phyloP scores from a whole-genome alignment of 2,888 invertebrate genomes.

The Parnassius apollo region DNA sequence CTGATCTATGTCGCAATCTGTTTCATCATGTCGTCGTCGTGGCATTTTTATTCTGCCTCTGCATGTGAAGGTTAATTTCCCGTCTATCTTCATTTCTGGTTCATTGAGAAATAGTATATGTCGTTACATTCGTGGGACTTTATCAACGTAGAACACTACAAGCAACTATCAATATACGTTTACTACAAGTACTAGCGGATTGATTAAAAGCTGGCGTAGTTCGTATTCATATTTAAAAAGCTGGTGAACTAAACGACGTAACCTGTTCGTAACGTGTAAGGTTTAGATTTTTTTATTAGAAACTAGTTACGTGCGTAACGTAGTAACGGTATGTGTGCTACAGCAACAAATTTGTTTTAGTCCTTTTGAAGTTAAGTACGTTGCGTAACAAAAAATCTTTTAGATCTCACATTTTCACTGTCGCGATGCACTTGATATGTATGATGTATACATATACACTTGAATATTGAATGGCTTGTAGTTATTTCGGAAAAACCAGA shows the following conservation, averaged over 20 bases:
- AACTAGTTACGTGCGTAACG: not conserved
- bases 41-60: conserved; percentile 21
- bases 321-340: not conserved
- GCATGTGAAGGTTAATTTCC: conserved; percentile 56
- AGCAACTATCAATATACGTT: not conserved
- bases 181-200: conserved; percentile 6
- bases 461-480: conserved; percentile 3
- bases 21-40: conserved; percentile 26
- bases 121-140: not conserved
- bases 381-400: conserved; percentile 4
- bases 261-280: conserved; percentile 1
- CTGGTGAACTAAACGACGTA: conserved; percentile 6
- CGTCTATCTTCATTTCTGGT: conserved; percentile 30
- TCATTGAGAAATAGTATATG: conserved; percentile 14
- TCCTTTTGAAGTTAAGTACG: not conserved
- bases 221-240: conserved; percentile 1
- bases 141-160: conserved; percentile 4
- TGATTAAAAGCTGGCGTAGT: conserved; percentile 1
- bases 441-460: too few relatives aligned
- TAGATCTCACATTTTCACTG: not conserved
- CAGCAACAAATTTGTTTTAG: not conserved
- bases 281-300: not conserved
- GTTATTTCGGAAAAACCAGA: conserved; percentile 40
- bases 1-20: conserved; percentile 21
- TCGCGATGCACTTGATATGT: not conserved